Evolutionary conservation across 2,797 vertebrate species (phyloP).

Genomic region (Pterois miles): DNA sequence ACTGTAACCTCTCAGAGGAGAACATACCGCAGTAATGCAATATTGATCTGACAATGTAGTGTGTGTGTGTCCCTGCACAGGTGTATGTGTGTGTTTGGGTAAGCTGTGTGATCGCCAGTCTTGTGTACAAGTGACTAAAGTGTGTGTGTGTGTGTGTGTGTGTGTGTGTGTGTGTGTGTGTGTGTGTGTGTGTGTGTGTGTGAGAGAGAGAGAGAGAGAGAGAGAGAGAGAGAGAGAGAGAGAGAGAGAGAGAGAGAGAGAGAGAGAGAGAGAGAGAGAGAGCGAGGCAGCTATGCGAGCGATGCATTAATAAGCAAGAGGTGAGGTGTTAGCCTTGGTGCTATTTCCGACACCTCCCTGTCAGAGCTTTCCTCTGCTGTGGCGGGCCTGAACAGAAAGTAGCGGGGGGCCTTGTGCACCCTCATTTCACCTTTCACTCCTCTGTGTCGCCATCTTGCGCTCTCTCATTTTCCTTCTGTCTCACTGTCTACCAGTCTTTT

Average conservation of each 20-base stretch:
- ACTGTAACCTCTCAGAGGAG: constrained; percentile 71
- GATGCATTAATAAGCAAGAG: constrained; percentile 75
- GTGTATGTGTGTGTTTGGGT: constrained; percentile 42
- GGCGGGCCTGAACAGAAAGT: constrained; percentile 48
- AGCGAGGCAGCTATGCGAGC: constrained; percentile 53
- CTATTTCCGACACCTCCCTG: constrained; percentile 77
- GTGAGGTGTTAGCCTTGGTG: constrained; percentile 75
- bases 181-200: constrained; percentile 5
- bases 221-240: constrained; percentile 42
- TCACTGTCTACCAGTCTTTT: constrained; percentile 13
- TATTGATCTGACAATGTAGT: constrained; percentile 77
- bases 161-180: constrained; percentile 31
- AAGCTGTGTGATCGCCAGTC: constrained; percentile 34
- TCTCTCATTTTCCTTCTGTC: constrained; percentile 27
- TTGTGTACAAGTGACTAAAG: constrained; percentile 43
- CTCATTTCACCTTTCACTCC: constrained; percentile 52
- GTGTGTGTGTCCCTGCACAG: constrained; percentile 30
- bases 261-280: constrained; percentile 39
- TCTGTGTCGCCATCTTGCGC: constrained; percentile 28
- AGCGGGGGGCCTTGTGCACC: constrained; percentile 21
- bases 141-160: constrained; percentile 39
- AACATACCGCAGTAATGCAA: constrained; percentile 78
- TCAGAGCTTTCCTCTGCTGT: constrained; percentile 65
- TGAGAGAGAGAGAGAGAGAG: constrained; percentile 45
- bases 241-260: constrained; percentile 44